Evolutionary conservation across 2,888 invertebrate genomes (phyloP), one percentile per base, ranked within the genome.

Genomic region (Archips crataeganus): DNA sequence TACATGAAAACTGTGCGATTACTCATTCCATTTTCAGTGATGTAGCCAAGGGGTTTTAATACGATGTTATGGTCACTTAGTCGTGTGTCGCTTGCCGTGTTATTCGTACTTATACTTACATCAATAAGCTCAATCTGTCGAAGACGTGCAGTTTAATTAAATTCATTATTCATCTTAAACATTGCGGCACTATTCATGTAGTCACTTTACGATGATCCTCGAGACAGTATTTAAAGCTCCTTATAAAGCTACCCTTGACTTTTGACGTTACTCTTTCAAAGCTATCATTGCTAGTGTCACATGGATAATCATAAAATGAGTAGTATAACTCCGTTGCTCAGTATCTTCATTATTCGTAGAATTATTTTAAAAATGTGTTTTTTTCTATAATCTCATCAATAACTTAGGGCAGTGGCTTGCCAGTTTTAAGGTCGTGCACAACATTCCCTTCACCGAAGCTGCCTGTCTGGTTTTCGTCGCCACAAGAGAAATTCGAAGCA

Each of bases 1-100:
- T 91, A 79, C 90, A 88, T 90, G 84, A 82, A 84, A 87, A 87
- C 88, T 84, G 85, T 85, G 83, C 83, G 78, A 77, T 82, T 82
- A 80, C 76, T 77, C 75, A 77, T 67, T 79, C 80, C 78, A 77
- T 80, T 78, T 79, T 79, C 74, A 73, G 76, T 78, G 66, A 75
- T 76, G 77, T 77, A 74, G 76, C 77, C 77, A 78, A 77, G 74
- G 71, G 74, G 11, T 79, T 78, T 75, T 79, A 79, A 79, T 77
- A 62, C 70, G 49, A 2, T 59, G 49, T 65, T 70, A 59, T 34
- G 49, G 32, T 49, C 34, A 15, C 49, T 15, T 66, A n/a, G 39
- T 42, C 57, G 23, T 39, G 11, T 23, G 51, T 39, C 59, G 15
- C 49, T 49, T 13, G 23, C 67, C 23, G 49, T 45, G 54, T 15